A percentile compares a stretch with the other conserved stretches of the same genome.
Conservation (phyloP, 64 coral and sea anemone genomes). For the Dendrophyllia cribrosa region DNA sequence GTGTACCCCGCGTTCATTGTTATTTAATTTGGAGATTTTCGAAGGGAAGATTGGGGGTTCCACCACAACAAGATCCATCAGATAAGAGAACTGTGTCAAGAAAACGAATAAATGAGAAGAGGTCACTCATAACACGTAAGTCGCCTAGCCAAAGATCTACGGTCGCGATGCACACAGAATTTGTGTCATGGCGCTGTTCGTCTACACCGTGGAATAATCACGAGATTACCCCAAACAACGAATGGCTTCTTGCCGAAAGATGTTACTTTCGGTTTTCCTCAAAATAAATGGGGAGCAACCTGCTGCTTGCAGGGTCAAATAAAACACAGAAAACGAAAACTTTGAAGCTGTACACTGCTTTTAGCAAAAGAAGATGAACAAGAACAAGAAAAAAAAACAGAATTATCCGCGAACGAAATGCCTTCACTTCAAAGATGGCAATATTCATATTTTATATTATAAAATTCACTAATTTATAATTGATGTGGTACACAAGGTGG, state of each 20-base stretch:
- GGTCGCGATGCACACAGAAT: background rate
- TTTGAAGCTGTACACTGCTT: background rate
- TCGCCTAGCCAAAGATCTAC: background rate
- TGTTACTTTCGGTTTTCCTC: background rate
- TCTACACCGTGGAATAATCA: background rate
- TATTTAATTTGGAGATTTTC: background rate
- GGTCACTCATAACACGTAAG: background rate
- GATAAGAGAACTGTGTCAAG: background rate
- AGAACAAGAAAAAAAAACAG: background rate
- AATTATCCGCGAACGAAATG: background rate
- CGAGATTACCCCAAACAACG: background rate
- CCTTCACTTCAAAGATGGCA: slow-evolving; percentile 35
- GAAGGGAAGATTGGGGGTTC: background rate
- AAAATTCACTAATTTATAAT: slow-evolving; percentile 94
- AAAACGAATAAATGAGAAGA: background rate
- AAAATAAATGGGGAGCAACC: background rate
- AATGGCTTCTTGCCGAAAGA: background rate
- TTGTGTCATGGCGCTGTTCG: background rate
- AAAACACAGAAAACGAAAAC: background rate
- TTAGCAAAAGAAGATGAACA: background rate
- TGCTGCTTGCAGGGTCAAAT: background rate
- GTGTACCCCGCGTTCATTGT: background rate
- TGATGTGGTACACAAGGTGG: slow-evolving; percentile 48
- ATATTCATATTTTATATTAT: slow-evolving; percentile 67
- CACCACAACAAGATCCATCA: background rate